phyloP scores from a whole-genome alignment of 2,888 invertebrate species.

The Pseudoips prasinana region DNA sequence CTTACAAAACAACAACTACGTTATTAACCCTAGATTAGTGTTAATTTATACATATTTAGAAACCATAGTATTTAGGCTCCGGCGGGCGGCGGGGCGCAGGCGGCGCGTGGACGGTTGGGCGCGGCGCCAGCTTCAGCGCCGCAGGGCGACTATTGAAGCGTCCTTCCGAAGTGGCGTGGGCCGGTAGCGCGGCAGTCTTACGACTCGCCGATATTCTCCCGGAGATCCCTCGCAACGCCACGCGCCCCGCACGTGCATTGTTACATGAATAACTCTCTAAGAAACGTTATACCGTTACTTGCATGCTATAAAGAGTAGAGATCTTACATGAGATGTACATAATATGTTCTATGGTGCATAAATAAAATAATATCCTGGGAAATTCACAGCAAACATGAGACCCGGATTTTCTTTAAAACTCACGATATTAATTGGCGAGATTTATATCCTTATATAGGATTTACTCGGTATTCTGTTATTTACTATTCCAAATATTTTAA shows the following conservation, averaged over 20 bases:
- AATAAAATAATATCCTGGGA: too few relatives aligned
- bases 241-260: constrained; percentile 45
- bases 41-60: constrained; percentile 59
- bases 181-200: too few relatives aligned
- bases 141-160: background rate
- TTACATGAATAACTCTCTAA: constrained; percentile 70
- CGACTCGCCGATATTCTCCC: too few relatives aligned
- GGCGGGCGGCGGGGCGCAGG: constrained; percentile 39
- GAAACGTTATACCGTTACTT: constrained; percentile 50
- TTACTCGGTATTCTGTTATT: too few relatives aligned
- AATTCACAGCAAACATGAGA: too few relatives aligned
- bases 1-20: constrained; percentile 81
- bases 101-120: constrained; percentile 17
- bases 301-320: constrained; percentile 51
- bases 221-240: constrained; percentile 1
- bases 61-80: constrained; percentile 68
- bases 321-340: too few relatives aligned
- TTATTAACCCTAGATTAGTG: constrained; percentile 68
- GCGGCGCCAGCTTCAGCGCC: constrained; percentile 19
- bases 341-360: too few relatives aligned
- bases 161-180: too few relatives aligned
- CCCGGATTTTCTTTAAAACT: too few relatives aligned
- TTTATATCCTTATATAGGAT: too few relatives aligned
- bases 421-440: too few relatives aligned
- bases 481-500: too few relatives aligned